A percentile compares a stretch with the other conserved stretches of the same genome.
These are phyloP conservation scores for Apteryx mantelli DNA, from an alignment of 2,113 vertebrate genomes.

Conservation along the genomic window DNA sequence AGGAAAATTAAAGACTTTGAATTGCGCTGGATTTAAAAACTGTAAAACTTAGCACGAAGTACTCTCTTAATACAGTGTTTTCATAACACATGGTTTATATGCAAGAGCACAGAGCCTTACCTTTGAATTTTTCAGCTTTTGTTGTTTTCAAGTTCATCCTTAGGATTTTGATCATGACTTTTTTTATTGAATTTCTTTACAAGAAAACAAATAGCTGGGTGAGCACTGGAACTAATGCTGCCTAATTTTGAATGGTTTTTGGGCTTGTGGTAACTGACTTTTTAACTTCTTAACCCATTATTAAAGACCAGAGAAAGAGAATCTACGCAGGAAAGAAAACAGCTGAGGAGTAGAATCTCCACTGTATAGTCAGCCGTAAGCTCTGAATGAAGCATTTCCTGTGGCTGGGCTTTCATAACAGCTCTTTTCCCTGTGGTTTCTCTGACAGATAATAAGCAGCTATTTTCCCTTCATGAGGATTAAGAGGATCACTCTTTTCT, in stretches of 20 bases:
- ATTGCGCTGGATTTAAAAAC: background rate
- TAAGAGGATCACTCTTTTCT: background rate
- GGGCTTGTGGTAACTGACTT: background rate
- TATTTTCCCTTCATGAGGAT: background rate
- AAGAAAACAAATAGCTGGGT: background rate
- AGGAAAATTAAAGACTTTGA: background rate
- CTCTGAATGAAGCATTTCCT: background rate
- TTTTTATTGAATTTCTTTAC: background rate
- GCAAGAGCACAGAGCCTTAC: background rate
- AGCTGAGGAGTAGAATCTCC: background rate
- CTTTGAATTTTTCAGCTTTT: background rate
- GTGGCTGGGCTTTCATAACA: background rate
- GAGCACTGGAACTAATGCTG: background rate
- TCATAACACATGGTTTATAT: background rate
- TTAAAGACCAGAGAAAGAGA: background rate
- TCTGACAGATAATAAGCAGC: background rate
- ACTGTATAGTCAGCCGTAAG: background rate
- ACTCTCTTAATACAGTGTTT: background rate
- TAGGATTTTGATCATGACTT: background rate
- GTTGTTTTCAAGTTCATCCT: background rate
- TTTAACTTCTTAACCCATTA: background rate
- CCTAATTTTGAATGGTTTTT: background rate
- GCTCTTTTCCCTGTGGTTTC: background rate
- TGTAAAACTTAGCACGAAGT: background rate
- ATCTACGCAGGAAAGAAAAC: background rate